These are phyloP conservation scores for Hyperoplus lanceolatus DNA, from an alignment of 2,797 vertebrate species.

Conservation along the genomic window DNA sequence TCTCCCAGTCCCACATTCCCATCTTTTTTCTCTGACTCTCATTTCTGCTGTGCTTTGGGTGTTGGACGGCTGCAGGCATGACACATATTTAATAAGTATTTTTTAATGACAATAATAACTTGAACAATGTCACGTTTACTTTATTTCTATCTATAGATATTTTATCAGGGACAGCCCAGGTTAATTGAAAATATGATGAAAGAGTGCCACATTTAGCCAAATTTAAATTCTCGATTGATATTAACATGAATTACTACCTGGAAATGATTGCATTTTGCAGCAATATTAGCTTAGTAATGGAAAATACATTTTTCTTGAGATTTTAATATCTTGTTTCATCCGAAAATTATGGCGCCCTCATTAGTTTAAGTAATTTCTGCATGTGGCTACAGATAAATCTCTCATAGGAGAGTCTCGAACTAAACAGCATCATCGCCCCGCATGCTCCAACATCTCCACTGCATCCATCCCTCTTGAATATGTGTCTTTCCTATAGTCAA, in stretches of 20 bases:
- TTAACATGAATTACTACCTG: not conserved
- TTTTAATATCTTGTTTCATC: slow-evolving; percentile 23
- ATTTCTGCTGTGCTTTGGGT: slow-evolving; percentile 47
- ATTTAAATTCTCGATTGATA: not conserved
- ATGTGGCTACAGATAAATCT: slow-evolving; percentile 38
- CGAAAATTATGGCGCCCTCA: slow-evolving; percentile 36
- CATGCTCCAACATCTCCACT: slow-evolving; percentile 7
- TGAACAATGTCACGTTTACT: not conserved
- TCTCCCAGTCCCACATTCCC: slow-evolving; percentile 71
- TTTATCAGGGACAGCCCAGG: not conserved
- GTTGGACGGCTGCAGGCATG: slow-evolving; percentile 18
- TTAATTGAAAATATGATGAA: not conserved
- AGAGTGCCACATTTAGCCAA: not conserved
- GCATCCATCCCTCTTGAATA: slow-evolving; percentile 65
- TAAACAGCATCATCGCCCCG: slow-evolving; percentile 39
- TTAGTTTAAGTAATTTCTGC: slow-evolving; percentile 24
- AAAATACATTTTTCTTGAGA: not conserved
- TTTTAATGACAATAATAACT: not conserved
- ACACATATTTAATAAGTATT: slow-evolving; percentile 23
- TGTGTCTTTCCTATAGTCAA: slow-evolving; percentile 72
- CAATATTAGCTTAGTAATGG: not conserved
- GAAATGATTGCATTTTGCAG: not conserved
- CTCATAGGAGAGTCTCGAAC: slow-evolving; percentile 10
- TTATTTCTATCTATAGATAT: not conserved
- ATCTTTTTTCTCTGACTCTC: slow-evolving; percentile 54